Percentiles rank a stretch among this genome's conserved stretches.
Conservation (phyloP, 2,888 invertebrate species). For the Machimus atricapillus region DNA sequence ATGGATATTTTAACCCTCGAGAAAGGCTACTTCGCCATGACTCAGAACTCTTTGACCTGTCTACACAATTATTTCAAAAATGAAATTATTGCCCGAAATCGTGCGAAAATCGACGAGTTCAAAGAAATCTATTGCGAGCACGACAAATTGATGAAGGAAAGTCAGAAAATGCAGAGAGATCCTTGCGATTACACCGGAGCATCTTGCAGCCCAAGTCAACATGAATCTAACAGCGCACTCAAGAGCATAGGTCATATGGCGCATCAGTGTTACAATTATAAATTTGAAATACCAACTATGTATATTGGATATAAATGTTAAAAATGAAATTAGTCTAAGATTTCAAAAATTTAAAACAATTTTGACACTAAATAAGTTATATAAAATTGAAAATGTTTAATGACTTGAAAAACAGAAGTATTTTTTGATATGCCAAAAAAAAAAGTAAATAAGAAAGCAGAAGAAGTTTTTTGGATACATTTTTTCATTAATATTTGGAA, state of each 20-base stretch:
- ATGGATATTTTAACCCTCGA: constrained; percentile 54
- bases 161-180: constrained; percentile 58
- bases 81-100: constrained; percentile 57
- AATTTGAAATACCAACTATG: too few species aligned
- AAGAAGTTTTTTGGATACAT: too few species aligned
- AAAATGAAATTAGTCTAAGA: too few species aligned
- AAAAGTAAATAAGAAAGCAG: too few species aligned
- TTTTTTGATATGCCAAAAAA: too few species aligned
- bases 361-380: too few species aligned
- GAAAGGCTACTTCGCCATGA: constrained; percentile 56
- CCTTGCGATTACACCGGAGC: constrained; percentile 55
- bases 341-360: too few species aligned
- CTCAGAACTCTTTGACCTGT: constrained; percentile 56
- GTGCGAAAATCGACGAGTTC: constrained; percentile 58
- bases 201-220: constrained; percentile 5
- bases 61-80: constrained; percentile 61
- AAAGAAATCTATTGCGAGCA: constrained; percentile 58
- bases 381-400: too few species aligned
- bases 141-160: constrained; percentile 61
- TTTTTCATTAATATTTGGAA: too few species aligned
- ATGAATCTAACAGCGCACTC: constrained; percentile 10
- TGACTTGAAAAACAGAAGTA: too few species aligned
- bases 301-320: too few species aligned
- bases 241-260: not conserved
- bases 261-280: too few species aligned